phyloP scores from a whole-genome alignment of 1,140 invertebrate genomes.

The Neocloeon triangulifer region DNA sequence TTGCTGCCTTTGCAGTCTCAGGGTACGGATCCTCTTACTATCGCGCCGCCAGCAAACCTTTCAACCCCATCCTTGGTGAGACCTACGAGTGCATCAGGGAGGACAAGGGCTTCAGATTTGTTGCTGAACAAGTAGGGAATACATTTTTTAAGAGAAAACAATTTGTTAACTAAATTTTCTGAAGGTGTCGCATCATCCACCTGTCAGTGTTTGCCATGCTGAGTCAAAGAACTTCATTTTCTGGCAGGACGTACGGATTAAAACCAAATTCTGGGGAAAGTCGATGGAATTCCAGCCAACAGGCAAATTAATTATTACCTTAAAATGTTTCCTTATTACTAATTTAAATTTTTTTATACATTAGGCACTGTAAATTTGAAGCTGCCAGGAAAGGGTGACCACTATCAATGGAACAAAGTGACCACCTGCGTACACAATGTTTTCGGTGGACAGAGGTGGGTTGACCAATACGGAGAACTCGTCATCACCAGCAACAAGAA shows the following conservation, averaged over 20 bases:
- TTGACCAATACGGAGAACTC: slow-evolving; percentile 70
- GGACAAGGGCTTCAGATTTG: slow-evolving; percentile 53
- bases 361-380: slow-evolving; percentile 22
- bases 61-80: slow-evolving; percentile 69
- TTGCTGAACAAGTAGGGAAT: slow-evolving; percentile 35
- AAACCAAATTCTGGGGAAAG: slow-evolving; percentile 80
- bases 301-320: slow-evolving; percentile 17
- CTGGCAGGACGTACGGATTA: slow-evolving; percentile 60
- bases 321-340: background rate
- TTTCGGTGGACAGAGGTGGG: slow-evolving; percentile 60
- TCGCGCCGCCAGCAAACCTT: slow-evolving; percentile 63
- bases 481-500: slow-evolving; percentile 34
- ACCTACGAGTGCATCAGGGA: slow-evolving; percentile 61
- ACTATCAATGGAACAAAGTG: slow-evolving; percentile 69
- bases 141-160: too few relatives aligned
- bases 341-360: slow-evolving; percentile 5
- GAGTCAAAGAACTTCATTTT: slow-evolving; percentile 51
- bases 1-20: slow-evolving; percentile 63
- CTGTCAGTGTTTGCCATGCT: slow-evolving; percentile 59
- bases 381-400: slow-evolving; percentile 25
- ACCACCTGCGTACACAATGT: slow-evolving; percentile 73
- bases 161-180: too few relatives aligned
- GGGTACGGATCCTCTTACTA: slow-evolving; percentile 50
- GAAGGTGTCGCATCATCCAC: slow-evolving; percentile 76
- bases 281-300: slow-evolving; percentile 73